phyloP scores from a whole-genome alignment of 2,888 invertebrate genomes.

The Lithophane ornitopus region DNA sequence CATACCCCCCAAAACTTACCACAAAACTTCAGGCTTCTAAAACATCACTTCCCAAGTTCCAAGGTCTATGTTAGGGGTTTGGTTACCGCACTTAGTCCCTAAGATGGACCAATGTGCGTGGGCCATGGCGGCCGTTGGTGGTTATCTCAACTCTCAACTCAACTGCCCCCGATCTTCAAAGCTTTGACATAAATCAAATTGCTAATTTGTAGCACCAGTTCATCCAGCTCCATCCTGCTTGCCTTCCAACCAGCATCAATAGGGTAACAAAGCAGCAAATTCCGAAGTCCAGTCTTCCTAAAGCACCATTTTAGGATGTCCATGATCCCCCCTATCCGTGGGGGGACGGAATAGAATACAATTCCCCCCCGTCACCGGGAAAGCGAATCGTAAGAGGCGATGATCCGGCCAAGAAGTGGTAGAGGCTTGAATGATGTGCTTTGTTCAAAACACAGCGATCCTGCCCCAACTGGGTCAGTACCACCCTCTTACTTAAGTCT shows the following conservation, averaged over 20 bases:
- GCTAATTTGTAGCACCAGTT: not conserved
- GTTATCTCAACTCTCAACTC: too few relatives aligned
- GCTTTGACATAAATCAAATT: not conserved
- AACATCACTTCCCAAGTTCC: not conserved
- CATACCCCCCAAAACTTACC: not conserved
- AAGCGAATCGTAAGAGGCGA: conserved; percentile 67
- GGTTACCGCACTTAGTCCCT: too few relatives aligned
- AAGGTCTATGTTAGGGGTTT: too few relatives aligned
- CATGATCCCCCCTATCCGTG: conserved; percentile 45
- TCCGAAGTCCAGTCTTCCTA: conserved; percentile 11
- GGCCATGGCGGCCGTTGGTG: too few relatives aligned
- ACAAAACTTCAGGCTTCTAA: not conserved
- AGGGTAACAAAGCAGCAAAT: not conserved
- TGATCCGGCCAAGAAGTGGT: conserved; percentile 62
- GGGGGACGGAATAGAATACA: conserved; percentile 65
- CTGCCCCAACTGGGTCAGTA: conserved; percentile 47
- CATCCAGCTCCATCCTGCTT: not conserved
- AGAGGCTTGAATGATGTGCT: conserved; percentile 47
- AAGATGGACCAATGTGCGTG: too few relatives aligned
- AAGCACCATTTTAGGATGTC: not conserved
- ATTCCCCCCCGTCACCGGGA: conserved; percentile 61
- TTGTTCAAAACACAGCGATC: conserved; percentile 24
- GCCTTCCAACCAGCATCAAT: too few relatives aligned
- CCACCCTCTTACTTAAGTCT: conserved; percentile 58
- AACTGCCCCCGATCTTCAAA: not conserved